Conservation (phyloP, 30 jellyfish, hydroid and myxozoan species). For the Aurelia sp. region DNA sequence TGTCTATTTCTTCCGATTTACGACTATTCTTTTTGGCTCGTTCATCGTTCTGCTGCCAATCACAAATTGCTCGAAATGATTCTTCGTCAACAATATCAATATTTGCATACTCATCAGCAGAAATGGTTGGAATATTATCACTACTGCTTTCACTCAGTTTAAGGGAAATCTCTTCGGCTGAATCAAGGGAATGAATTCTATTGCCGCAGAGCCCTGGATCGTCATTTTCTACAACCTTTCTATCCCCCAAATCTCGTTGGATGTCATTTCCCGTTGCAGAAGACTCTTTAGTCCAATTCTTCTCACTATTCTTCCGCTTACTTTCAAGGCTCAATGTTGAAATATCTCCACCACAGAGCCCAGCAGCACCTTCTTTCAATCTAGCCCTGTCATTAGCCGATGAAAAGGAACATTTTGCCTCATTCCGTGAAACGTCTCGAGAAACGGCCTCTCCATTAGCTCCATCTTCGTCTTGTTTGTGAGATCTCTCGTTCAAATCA, state of each 20-base stretch:
- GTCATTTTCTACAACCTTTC: not conserved
- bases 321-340: too few species aligned
- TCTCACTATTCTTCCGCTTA: too few species aligned
- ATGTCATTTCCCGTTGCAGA: too few species aligned
- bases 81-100: not conserved
- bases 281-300: too few species aligned
- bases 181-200: not conserved
- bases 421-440: too few species aligned
- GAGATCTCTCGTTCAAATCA: too few species aligned
- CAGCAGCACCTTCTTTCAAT: too few species aligned
- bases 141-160: not conserved
- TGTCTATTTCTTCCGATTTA: not conserved
- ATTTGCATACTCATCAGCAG: constrained; percentile 1
- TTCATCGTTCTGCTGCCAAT: not conserved
- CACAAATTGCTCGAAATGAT: not conserved
- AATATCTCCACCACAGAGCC: too few species aligned
- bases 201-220: not conserved
- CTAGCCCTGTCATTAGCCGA: too few species aligned
- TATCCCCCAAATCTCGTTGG: not conserved
- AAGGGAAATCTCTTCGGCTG: not conserved
- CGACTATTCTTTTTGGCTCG: not conserved
- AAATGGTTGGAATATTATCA: not conserved
- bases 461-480: too few species aligned
- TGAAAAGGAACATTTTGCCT: too few species aligned
- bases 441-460: too few species aligned